Evolutionary conservation across 1,140 invertebrate species (phyloP), one percentile per base, ranked within the genome.

Genomic region (Nomia melanderi): DNA sequence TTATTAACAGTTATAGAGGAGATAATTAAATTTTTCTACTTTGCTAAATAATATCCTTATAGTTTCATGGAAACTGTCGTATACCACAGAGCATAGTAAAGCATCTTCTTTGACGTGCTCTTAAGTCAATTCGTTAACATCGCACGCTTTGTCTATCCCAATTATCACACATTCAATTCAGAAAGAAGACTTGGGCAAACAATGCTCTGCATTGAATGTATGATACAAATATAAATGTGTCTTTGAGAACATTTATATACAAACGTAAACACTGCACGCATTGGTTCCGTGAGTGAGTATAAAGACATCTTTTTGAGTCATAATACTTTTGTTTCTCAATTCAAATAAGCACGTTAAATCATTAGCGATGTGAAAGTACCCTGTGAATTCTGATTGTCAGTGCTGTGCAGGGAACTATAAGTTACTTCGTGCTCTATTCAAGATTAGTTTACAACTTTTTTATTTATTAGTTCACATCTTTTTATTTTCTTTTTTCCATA

Each of bases 301-400:
- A 47, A 39, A 53, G 53, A 64, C 36, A 47, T 41, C 56, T 25
- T 77, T 69, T 36, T 60, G 31, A 62, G 44, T 69, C 54, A 33
- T 81, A 83, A 89, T 87, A 77, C 80, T 86, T 84, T 77, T 50
- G 29, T 67, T 47, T 77, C 50, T 71, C 70, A 78, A 47, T 75
- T 78, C 59, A 79, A 86, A 77, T 81, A 78, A 83, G 72, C 75
- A 73, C 69, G 64, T 82, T 77, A 56, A 14, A 31, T 66, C 47
- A 41, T 23, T 56, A 64, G 25, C 41, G 54, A 76, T 59, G 41
- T 31, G 29, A n/a, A 39, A 76, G 41, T 69, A 69, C 56, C 44
- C 25, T 25, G 29, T 36, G 14, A 25, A 60, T 4, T 60, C 11
- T 31, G 44, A 71, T 47, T 2, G 9, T 65, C 47, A 11, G 20